Evolutionary conservation across 2,797 vertebrate species (phyloP).

Genomic region (Oreochromis grahami): DNA sequence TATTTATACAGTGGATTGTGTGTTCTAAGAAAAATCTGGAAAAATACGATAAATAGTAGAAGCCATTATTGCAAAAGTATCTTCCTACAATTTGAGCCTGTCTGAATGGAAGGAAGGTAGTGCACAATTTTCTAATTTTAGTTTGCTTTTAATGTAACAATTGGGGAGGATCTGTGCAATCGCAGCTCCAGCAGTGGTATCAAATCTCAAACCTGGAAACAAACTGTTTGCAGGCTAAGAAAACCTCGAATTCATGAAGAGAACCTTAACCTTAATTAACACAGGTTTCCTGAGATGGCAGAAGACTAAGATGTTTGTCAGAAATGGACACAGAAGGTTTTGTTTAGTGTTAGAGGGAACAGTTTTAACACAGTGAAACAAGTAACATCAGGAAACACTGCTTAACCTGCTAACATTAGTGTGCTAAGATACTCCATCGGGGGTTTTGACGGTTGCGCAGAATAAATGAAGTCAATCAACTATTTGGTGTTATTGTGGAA

Average conservation of each 20-base stretch:
- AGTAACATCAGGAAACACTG: accelerated
- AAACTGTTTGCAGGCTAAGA: neutral
- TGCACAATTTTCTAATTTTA: neutral
- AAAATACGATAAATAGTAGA: neutral
- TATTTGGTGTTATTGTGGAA: neutral
- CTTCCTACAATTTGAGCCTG: neutral
- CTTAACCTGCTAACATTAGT: neutral
- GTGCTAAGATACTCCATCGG: neutral
- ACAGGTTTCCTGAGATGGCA: neutral
- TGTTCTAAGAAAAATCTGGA: neutral
- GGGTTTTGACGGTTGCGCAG: neutral
- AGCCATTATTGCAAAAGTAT: neutral
- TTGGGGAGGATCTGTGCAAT: neutral
- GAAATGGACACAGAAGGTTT: neutral
- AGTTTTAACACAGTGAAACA: neutral
- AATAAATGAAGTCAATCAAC: neutral
- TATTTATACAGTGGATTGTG: neutral
- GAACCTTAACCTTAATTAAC: neutral
- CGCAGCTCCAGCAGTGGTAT: neutral
- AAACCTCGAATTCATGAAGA: neutral
- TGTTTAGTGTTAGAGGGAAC: neutral
- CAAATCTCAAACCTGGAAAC: neutral
- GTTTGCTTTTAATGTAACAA: neutral
- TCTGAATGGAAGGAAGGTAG: neutral
- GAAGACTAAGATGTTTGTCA: neutral